phyloP scores from a whole-genome alignment of 2,888 invertebrate genomes.

The Cactoblastis cactorum region DNA sequence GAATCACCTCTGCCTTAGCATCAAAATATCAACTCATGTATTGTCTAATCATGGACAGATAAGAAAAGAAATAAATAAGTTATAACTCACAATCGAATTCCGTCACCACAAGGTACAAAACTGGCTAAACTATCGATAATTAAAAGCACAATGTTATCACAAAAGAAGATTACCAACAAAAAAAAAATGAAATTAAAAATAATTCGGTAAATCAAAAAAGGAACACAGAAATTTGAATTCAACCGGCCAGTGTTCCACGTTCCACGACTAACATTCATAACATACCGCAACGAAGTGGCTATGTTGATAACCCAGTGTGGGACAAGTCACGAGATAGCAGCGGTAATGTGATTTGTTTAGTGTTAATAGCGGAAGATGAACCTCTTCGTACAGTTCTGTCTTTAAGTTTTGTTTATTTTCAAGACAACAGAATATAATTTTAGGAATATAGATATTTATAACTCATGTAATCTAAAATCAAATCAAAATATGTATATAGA shows the following conservation, averaged over 20 bases:
- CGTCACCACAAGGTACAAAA: not conserved
- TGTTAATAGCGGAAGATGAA: not conserved
- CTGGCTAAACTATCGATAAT: not conserved
- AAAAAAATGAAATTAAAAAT: not conserved
- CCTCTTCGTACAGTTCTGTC: too few relatives aligned
- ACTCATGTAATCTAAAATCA: too few relatives aligned
- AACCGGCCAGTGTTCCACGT: not conserved
- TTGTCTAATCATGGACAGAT: not conserved
- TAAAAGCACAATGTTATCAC: not conserved
- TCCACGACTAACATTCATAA: constrained; percentile 12
- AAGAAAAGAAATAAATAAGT: not conserved
- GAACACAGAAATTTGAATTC: not conserved
- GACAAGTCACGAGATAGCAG: constrained; percentile 5
- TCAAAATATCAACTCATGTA: too few relatives aligned
- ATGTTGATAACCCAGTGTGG: not conserved
- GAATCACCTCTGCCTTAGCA: too few relatives aligned
- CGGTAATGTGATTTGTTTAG: not conserved
- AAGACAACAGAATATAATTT: too few relatives aligned
- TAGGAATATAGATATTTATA: too few relatives aligned
- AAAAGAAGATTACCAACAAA: not conserved
- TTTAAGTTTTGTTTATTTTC: too few relatives aligned
- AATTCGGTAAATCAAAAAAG: not conserved
- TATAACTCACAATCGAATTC: not conserved
- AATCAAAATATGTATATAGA: too few relatives aligned
- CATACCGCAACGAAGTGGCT: constrained; percentile 9